Evolutionary conservation across 2,888 invertebrate genomes (phyloP).

Genomic region (Phalera bucephala): DNA sequence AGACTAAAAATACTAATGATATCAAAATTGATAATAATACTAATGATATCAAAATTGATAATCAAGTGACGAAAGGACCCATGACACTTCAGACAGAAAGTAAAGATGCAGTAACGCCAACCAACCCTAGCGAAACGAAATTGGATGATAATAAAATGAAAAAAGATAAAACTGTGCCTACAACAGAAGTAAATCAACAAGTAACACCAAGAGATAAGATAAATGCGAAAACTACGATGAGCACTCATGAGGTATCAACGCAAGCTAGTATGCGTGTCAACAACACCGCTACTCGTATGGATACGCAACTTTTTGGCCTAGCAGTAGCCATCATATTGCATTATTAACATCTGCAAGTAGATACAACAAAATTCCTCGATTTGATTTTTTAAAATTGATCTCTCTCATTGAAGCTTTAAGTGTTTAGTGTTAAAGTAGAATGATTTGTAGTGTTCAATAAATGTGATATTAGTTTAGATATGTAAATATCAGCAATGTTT

Average conservation of each 20-base stretch:
- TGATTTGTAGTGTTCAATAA: conserved; percentile 32
- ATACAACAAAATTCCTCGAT: too few species aligned
- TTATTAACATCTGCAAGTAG: conserved; percentile 15
- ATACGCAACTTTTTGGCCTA: conserved; percentile 19
- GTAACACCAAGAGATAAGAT: conserved; percentile 43
- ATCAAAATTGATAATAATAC: conserved; percentile 1
- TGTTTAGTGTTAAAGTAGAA: conserved; percentile 28
- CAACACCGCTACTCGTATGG: conserved; percentile 22
- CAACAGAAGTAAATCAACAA: conserved; percentile 62
- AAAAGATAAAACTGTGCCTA: conserved; percentile 42
- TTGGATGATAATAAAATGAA: conserved; percentile 12
- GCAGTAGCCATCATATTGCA: conserved; percentile 18
- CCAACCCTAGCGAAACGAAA: conserved; percentile 8
- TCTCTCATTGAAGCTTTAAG: conserved; percentile 36
- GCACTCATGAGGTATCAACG: conserved; percentile 11
- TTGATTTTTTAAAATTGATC: conserved; percentile 26
- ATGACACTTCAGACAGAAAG: conserved; percentile 9
- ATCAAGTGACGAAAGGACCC: conserved; percentile 6
- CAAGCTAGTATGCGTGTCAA: conserved; percentile 26
- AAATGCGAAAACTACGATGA: conserved; percentile 31
- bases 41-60: conserved; percentile 2
- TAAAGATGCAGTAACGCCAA: conserved; percentile 9
- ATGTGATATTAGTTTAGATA: conserved; percentile 56
- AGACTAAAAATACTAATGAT: not conserved
- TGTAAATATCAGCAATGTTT: conserved; percentile 25